phyloP scores from a whole-genome alignment of 2,113 vertebrate species.

The Rhinoderma darwinii region DNA sequence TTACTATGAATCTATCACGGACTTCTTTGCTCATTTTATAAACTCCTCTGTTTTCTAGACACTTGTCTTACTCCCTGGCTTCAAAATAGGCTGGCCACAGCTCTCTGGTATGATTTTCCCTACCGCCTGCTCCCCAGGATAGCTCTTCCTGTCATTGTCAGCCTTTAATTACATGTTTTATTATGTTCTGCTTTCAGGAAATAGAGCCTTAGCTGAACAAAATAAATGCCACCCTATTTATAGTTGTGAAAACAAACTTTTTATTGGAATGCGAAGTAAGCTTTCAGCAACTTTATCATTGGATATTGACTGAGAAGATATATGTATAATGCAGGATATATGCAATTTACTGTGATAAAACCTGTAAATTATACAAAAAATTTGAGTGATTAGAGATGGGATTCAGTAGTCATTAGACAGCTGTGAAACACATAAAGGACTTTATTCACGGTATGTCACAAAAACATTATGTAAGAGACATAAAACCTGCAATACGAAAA shows the following conservation, averaged over 20 bases:
- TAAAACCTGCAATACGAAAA: too few relatives aligned
- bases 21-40: constrained; percentile 8
- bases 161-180: constrained; percentile 54
- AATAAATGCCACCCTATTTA: constrained; percentile 44
- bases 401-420: neutral
- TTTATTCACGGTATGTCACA: neutral
- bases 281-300: neutral
- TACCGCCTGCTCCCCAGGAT: constrained; percentile 30
- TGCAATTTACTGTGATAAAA: neutral
- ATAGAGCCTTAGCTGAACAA: constrained; percentile 24
- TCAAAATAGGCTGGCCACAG: constrained; percentile 13
- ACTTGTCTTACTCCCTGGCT: constrained; percentile 12
- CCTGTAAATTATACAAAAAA: neutral
- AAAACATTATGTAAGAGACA: neutral
- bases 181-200: constrained; percentile 54
- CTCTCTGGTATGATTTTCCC: constrained; percentile 20
- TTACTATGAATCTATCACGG: neutral
- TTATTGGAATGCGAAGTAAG: constrained; percentile 13
- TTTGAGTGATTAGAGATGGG: neutral
- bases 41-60: neutral
- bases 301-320: neutral
- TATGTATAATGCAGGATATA: neutral
- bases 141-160: constrained; percentile 57
- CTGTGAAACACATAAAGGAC: neutral
- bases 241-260: constrained; percentile 42